Conservation (phyloP, 2,888 invertebrate genomes). For the Coremacera marginata region DNA sequence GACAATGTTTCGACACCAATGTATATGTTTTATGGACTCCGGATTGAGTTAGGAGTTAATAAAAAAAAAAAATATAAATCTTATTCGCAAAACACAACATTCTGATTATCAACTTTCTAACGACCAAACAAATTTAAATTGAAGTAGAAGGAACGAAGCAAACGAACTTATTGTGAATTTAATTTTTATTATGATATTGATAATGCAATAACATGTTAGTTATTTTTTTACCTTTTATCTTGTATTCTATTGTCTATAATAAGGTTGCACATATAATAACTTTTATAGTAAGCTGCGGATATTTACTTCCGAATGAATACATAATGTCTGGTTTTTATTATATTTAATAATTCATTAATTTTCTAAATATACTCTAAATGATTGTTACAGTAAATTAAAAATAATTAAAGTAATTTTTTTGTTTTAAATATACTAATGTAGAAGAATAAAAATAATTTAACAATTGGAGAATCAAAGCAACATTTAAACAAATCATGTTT, state of each 20-base stretch:
- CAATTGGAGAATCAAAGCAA: conserved; percentile 23
- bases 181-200: too few species aligned
- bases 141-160: neutral
- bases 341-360: conserved; percentile 31
- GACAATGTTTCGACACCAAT: too few species aligned
- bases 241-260: conserved; percentile 29
- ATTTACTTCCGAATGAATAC: conserved; percentile 23
- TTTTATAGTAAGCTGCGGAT: conserved; percentile 18
- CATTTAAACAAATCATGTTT: conserved; percentile 3
- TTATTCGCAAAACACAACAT: too few species aligned
- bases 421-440: conserved; percentile 27
- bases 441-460: conserved; percentile 32
- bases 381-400: conserved; percentile 33
- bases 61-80: too few species aligned
- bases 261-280: conserved; percentile 34
- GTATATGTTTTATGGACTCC: too few species aligned
- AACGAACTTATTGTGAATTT: neutral
- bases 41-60: too few species aligned
- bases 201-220: conserved; percentile 12
- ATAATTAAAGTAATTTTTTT: conserved; percentile 27
- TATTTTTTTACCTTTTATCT: conserved; percentile 24
- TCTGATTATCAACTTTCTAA: too few species aligned
- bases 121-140: too few species aligned
- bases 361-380: conserved; percentile 22
- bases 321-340: conserved; percentile 19